These are phyloP conservation scores for Trematomus loennbergii DNA, from an alignment of 2,113 vertebrate genomes.

Conservation along the genomic window DNA sequence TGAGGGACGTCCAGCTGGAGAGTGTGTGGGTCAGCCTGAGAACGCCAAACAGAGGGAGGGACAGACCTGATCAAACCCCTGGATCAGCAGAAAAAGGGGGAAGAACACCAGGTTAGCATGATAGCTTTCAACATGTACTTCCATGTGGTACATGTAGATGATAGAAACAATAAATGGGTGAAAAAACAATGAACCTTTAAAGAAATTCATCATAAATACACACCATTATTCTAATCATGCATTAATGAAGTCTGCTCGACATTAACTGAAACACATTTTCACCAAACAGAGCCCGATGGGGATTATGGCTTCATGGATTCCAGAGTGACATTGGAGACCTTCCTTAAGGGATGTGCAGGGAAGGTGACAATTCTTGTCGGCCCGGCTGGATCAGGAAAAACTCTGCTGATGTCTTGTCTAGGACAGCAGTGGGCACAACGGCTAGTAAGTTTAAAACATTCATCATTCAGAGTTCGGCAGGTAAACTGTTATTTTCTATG, in stretches of 20 bases:
- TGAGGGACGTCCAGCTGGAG: constrained; percentile 64
- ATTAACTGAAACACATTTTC: neutral
- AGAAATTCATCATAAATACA: neutral
- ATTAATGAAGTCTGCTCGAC: neutral
- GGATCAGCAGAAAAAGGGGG: constrained; percentile 54
- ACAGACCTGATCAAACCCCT: constrained; percentile 68
- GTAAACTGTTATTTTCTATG: no score
- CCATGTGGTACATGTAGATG: neutral
- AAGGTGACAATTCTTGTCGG: constrained; percentile 87
- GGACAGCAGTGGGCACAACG: constrained; percentile 87
- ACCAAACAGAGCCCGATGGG: constrained; percentile 52
- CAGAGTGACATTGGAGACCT: constrained; percentile 78
- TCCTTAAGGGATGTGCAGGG: constrained; percentile 74
- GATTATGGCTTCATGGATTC: constrained; percentile 76
- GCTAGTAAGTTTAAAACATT: constrained; percentile 47
- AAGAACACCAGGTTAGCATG: constrained; percentile 23
- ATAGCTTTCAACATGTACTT: neutral
- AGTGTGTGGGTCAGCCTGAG: constrained; percentile 82
- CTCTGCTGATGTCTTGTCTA: constrained; percentile 84
- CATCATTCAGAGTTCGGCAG: neutral
- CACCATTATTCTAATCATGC: neutral
- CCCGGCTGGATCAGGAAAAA: constrained; percentile 91
- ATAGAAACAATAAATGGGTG: neutral
- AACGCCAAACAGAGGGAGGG: constrained; percentile 68
- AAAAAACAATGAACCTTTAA: neutral